Evolutionary conservation across 2,113 vertebrate species (phyloP).

Genomic region (Mugil cephalus): DNA sequence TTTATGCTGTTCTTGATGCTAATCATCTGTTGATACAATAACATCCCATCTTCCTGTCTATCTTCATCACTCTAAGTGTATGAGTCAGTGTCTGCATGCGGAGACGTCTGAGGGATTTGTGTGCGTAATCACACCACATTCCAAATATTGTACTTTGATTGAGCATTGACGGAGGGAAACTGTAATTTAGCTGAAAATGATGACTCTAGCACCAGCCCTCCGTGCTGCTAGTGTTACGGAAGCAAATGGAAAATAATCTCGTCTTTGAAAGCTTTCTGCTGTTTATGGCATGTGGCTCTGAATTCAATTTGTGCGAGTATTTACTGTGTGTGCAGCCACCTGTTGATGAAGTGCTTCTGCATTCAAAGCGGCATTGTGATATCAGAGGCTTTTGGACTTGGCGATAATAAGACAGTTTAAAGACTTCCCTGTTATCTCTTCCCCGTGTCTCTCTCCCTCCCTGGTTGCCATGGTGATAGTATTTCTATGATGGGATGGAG

Average conservation of each 20-base stretch:
- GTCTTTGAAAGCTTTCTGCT: constrained; percentile 28
- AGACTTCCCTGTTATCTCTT: constrained; percentile 33
- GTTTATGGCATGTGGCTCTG: constrained; percentile 12
- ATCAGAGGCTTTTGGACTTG: constrained; percentile 24
- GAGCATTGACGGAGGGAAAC: constrained; percentile 65
- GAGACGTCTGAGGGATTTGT: constrained; percentile 45
- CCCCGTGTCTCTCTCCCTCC: constrained; percentile 25
- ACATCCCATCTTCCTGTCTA: constrained; percentile 77
- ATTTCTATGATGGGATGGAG: constrained; percentile 97
- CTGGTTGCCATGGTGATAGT: constrained; percentile 83
- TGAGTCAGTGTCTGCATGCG: constrained; percentile 43
- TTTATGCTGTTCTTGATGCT: constrained; percentile 69
- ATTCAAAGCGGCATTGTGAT: constrained; percentile 24
- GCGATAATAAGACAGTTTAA: constrained; percentile 55
- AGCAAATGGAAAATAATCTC: constrained; percentile 50
- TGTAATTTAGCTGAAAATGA: constrained; percentile 71
- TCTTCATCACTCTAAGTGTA: constrained; percentile 67
- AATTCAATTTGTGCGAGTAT: constrained; percentile 16
- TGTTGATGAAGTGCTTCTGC: constrained; percentile 50
- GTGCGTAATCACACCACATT: constrained; percentile 63
- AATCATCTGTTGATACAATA: constrained; percentile 76
- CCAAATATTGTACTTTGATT: constrained; percentile 77
- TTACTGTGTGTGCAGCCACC: constrained; percentile 45
- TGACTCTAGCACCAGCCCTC: constrained; percentile 59
- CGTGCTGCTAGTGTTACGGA: constrained; percentile 52